Base-by-base conservation (phyloP, 1,140 invertebrate genomes). In the Drosophila punjabiensis region DNA sequence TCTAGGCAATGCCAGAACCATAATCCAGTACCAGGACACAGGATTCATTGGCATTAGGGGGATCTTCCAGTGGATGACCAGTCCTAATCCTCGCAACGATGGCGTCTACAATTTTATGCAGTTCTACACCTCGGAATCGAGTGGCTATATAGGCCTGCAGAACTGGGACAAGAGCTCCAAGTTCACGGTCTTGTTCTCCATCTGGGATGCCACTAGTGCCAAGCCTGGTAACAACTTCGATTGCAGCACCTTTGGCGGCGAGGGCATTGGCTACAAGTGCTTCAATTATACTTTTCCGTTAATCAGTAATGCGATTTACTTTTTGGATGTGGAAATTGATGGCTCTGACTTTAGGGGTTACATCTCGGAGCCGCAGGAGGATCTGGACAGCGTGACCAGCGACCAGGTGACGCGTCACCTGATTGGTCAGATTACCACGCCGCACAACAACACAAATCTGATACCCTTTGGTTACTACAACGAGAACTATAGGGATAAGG, bases 301-400 rank as follows among this genome's bases (percentile, higher is more conserved):
- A 47, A 56, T 79, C 50, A 61, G 67, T 39, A 73, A 80, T 58
- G 76, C 61, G 24, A 73, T 79, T 2, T 80, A 80, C 56, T 80
- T 28, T 9, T 39, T 80, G 37, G 76, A 80, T 47, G 77, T 80
- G 11, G 61, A 80, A 41, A 80, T 79, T 5, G 16, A 45, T 3
- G 62, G 68, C 16, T 71, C 55, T 0, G 47, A n/a, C 14, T 71
- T 78, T 8, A 32, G 11, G 11, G 77, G 66, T 0, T 78, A 71
- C 28, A 79, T 79, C 3, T 79, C 77, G 1, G 66, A 78, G 1
- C 77, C 75, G 5, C 77, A 71, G 53, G 52, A 71, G 60, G 61
- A 79, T 33, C 60, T 71, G 3, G 45, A 47, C 2, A 32, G 24
- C 13, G 61, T 78, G 16, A 58, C 61, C 24, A 30, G 50, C 4